Base-by-base conservation (phyloP, 2,888 invertebrate genomes). In the Leptarthrus brevirostris region DNA sequence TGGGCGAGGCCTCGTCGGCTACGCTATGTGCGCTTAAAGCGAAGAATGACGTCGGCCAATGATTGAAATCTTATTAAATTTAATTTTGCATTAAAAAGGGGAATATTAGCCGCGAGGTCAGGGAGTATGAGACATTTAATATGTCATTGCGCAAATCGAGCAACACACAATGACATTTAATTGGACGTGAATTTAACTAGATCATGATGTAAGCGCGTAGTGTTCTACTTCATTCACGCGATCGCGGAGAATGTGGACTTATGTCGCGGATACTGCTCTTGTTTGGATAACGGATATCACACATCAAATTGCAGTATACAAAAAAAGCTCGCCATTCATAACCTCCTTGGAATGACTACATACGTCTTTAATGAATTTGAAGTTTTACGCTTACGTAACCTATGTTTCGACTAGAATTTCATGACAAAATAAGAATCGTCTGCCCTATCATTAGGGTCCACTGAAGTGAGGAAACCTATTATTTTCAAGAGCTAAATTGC, bases 181-280 rank as follows among this genome's bases (percentile, higher is more conserved):
- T 56, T 56, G 56, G 56, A 56, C 56, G 30, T n/a, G 56, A 56
- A 56, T 56, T 56, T 30, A 56, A 56, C 30, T 30, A 34, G 56
- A 34, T 30, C 26, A 30, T 56, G 30, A 56, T 34, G 56, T 56
- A 56, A 56, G 56, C 30, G 26, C 26, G 16, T 26, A 24, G 56
- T 16, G 34, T 56, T 56, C 56, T 56, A 34, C 26, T 56, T 56
- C 56, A 30, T 56, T 56, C 56, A 34, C 26, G n/a, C 30, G 56
- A 30, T n/a, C 30, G 26, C 10, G 56, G 10, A 56, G 24, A 53
- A 18, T 53, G 24, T 54, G 54, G 14, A 24, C 26, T 20, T 24
- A n/a, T n/a, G 54, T 12, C 12, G 30, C 30, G 30, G 12, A 16
- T 4, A 56, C 34, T 56, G 16, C n/a, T 56, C 26, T 16, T 18